Evolutionary conservation across 2,113 vertebrate species (phyloP).

Genomic region (Anthoscopus minutus): DNA sequence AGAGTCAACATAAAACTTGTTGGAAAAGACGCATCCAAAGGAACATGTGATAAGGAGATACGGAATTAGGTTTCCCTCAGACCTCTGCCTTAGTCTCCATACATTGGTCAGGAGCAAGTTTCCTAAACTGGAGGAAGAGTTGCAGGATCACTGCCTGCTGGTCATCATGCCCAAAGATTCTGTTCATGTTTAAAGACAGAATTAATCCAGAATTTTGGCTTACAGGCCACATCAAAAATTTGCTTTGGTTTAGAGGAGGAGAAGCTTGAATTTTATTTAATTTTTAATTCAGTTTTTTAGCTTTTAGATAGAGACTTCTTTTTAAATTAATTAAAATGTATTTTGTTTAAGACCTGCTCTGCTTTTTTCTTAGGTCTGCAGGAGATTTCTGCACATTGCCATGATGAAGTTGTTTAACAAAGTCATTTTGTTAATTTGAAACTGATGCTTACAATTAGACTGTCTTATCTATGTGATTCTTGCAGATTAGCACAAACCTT

Average conservation of each 20-base stretch:
- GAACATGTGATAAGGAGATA: not conserved
- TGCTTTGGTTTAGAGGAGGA: not conserved
- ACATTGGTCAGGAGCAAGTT: rapidly evolving
- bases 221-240: not conserved
- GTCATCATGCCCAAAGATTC: not conserved
- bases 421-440: not conserved
- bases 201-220: not conserved
- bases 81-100: not conserved
- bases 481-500: not conserved
- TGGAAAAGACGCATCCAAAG: not conserved
- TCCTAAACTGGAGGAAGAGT: not conserved
- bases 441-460: not conserved
- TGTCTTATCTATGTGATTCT: not conserved
- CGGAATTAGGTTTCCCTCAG: not conserved
- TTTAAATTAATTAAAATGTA: too few relatives aligned
- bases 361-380: not conserved
- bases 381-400: not conserved
- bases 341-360: too few relatives aligned
- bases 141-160: not conserved
- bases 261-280: not conserved
- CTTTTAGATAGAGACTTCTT: too few relatives aligned
- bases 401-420: not conserved
- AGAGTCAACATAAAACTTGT: not conserved
- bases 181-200: not conserved
- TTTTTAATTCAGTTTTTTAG: not conserved